A percentile compares a stretch with the other conserved stretches of the same genome.
Evolutionary conservation across 2,113 vertebrate genomes (phyloP).

Genomic region (Nerophis ophidion): DNA sequence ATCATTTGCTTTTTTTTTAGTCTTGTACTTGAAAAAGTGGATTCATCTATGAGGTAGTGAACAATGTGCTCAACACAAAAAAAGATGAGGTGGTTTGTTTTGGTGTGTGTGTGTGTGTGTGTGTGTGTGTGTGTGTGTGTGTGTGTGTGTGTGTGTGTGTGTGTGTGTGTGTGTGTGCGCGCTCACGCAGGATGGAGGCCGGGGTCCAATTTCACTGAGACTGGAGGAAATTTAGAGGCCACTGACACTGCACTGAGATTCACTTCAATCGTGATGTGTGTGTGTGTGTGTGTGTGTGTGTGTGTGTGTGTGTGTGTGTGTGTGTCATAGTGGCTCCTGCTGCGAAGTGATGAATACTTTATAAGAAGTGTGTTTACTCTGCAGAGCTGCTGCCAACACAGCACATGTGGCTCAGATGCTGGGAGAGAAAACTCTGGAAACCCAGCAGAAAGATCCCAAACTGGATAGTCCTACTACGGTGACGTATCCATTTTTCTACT

Average conservation of each 20-base stretch:
- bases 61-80: conserved; percentile 25
- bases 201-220: conserved; percentile 62
- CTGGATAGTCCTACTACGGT: background rate
- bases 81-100: conserved; percentile 22
- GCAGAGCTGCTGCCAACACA: conserved; percentile 45
- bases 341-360: conserved; percentile 60
- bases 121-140: conserved; percentile 9
- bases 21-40: background rate
- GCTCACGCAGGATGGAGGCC: conserved; percentile 27
- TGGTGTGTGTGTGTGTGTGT: background rate
- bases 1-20: no score
- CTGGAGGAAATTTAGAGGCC: conserved; percentile 39
- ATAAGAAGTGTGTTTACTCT: conserved; percentile 62
- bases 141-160: conserved; percentile 15
- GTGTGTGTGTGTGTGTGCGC: conserved; percentile 23
- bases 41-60: no score
- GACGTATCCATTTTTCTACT: background rate
- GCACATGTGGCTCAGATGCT: conserved; percentile 47
- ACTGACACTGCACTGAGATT: conserved; percentile 47
- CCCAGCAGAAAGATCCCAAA: conserved; percentile 30
- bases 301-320: conserved; percentile 3
- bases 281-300: conserved; percentile 18
- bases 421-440: conserved; percentile 38
- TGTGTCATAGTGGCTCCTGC: conserved; percentile 26
- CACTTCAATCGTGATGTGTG: conserved; percentile 12